Conservation (phyloP, 2,113 vertebrate species). For the Pseudorectes ferrugineus region DNA sequence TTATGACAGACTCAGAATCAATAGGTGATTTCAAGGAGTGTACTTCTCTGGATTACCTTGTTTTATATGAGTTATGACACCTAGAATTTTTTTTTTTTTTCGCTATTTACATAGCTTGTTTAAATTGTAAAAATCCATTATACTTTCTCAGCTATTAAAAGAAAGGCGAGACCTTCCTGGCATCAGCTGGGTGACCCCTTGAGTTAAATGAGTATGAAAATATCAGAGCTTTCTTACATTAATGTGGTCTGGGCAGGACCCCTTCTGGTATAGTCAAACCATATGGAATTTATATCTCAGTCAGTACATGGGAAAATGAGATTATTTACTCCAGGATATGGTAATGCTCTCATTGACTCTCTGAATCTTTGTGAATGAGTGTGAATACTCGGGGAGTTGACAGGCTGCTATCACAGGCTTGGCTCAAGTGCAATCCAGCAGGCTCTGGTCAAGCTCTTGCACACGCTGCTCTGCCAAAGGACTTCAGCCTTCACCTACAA, state of each 20-base stretch:
- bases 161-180: not conserved
- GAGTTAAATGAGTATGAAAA: not conserved
- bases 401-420: slow-evolving; percentile 9
- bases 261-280: not conserved
- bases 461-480: slow-evolving; percentile 36
- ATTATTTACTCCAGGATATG: not conserved
- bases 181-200: not conserved
- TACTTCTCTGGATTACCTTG: slow-evolving; percentile 1
- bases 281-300: slow-evolving; percentile 11
- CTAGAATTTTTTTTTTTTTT: not conserved
- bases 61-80: not conserved
- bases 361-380: slow-evolving; percentile 25
- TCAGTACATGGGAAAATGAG: not conserved
- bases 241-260: not conserved
- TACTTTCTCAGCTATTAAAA: not conserved
- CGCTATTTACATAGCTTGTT: not conserved
- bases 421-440: not conserved
- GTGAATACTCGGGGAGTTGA: not conserved
- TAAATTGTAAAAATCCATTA: not conserved
- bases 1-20: not conserved
- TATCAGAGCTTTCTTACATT: not conserved
- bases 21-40: not conserved
- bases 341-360: not conserved
- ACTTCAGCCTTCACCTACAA: slow-evolving; percentile 48
- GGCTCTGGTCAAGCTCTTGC: slow-evolving; percentile 50